Evolutionary conservation across 2,797 vertebrate species (phyloP).

Genomic region (Anas bahamensis): DNA sequence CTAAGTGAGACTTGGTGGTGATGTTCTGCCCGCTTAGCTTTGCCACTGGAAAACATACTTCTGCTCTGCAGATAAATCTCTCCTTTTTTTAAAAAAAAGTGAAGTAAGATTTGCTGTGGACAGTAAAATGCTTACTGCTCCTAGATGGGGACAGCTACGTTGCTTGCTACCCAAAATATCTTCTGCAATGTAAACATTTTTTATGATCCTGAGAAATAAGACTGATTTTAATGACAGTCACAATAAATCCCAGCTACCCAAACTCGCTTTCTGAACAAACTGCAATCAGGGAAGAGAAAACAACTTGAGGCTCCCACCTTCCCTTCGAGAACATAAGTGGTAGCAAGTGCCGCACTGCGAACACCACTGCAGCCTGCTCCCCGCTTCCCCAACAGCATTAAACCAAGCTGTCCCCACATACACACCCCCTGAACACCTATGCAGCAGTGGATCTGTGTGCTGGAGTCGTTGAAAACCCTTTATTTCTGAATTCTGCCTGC

Average conservation of each 20-base stretch:
- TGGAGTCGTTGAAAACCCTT: accelerated
- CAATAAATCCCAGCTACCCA: background rate
- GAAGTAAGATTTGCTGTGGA: background rate
- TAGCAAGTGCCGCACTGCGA: too few relatives aligned
- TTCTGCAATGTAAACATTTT: background rate
- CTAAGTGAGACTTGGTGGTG: background rate
- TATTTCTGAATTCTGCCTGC: background rate
- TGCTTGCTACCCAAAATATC: background rate
- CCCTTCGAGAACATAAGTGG: background rate
- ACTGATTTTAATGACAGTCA: background rate
- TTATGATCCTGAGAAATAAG: background rate
- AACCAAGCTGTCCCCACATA: background rate
- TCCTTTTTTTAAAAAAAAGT: background rate
- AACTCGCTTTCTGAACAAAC: background rate
- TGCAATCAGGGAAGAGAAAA: background rate
- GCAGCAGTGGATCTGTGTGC: background rate
- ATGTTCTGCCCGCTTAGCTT: background rate
- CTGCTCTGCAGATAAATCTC: background rate
- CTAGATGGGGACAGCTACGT: background rate
- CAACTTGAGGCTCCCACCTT: background rate
- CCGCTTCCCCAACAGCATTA: background rate
- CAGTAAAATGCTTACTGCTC: background rate
- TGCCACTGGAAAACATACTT: background rate
- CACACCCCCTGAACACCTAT: background rate
- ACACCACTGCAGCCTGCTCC: background rate